Conservation (phyloP, 2,888 invertebrate genomes). For the Oscheius sp. region DNA sequence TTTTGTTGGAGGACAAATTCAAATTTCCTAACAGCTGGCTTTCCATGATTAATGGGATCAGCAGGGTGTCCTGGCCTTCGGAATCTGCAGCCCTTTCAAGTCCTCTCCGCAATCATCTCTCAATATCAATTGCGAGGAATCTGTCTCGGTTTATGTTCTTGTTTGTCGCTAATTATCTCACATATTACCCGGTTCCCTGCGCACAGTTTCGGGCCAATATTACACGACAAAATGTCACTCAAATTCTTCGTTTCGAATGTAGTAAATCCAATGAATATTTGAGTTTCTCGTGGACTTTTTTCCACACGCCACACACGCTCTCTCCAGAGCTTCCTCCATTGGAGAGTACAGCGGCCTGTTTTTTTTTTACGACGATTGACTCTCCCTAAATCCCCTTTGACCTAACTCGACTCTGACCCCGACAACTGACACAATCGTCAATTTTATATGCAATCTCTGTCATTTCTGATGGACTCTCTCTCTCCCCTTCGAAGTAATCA, state of each 20-base stretch:
- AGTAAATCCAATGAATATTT: too few relatives aligned
- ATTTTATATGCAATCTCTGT: conserved; percentile 19
- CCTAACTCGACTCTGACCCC: background rate
- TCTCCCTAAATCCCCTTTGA: background rate
- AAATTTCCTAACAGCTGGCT: conserved; percentile 21
- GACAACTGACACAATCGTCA: conserved; percentile 12
- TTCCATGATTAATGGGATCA: background rate
- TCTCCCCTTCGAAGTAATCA: too few relatives aligned
- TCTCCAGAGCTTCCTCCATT: too few relatives aligned
- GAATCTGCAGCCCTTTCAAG: background rate
- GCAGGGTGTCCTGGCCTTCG: background rate
- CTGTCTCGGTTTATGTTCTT: conserved; percentile 19
- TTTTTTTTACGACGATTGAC: too few relatives aligned
- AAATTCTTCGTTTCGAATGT: too few relatives aligned
- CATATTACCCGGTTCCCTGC: background rate
- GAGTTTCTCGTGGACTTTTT: too few relatives aligned
- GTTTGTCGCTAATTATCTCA: conserved; percentile 27
- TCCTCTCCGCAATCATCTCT: background rate
- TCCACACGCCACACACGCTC: too few relatives aligned
- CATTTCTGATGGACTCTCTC: conserved; percentile 8
- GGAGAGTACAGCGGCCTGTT: too few relatives aligned
- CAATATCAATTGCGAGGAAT: background rate
- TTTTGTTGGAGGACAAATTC: background rate
- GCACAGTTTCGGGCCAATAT: too few relatives aligned
- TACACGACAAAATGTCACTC: too few relatives aligned